Conservation (phyloP, 2,888 invertebrate species). For the Dolomedes plantarius region DNA sequence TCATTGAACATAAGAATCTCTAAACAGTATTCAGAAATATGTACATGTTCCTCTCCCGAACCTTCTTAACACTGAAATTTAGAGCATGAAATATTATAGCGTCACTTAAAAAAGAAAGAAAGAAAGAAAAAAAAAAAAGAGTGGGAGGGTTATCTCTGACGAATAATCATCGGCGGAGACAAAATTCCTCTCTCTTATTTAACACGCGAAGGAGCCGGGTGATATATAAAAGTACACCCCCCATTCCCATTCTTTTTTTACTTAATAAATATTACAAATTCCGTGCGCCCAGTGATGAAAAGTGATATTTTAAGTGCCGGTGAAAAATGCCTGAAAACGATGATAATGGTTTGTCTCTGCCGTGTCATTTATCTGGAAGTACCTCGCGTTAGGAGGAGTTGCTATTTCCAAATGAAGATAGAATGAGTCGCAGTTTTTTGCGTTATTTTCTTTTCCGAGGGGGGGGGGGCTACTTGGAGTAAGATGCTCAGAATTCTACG, state of each 20-base stretch:
- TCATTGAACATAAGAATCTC: no score
- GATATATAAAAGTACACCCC: background rate
- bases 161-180: conserved; percentile 25
- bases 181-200: conserved; percentile 17
- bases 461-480: background rate
- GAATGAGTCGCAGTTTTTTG: conserved; percentile 11
- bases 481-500: background rate
- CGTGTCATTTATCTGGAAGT: conserved; percentile 37
- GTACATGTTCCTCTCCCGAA: background rate
- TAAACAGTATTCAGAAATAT: background rate
- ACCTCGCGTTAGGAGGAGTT: background rate
- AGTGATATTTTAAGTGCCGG: conserved; percentile 42
- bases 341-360: conserved; percentile 56
- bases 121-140: no score
- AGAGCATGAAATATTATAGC: conserved; percentile 52
- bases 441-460: background rate
- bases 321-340: conserved; percentile 45
- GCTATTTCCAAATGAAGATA: conserved; percentile 22
- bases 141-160: conserved; percentile 4
- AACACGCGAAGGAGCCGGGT: background rate
- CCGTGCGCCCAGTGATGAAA: conserved; percentile 30
- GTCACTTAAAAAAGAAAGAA: conserved; percentile 10
- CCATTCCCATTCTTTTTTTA: conserved; percentile 13
- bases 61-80: conserved; percentile 12
- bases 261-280: conserved; percentile 44